Percentiles rank a stretch among this genome's conserved stretches.
Conservation (phyloP, 2,113 vertebrate species). For the Bos indicus region DNA sequence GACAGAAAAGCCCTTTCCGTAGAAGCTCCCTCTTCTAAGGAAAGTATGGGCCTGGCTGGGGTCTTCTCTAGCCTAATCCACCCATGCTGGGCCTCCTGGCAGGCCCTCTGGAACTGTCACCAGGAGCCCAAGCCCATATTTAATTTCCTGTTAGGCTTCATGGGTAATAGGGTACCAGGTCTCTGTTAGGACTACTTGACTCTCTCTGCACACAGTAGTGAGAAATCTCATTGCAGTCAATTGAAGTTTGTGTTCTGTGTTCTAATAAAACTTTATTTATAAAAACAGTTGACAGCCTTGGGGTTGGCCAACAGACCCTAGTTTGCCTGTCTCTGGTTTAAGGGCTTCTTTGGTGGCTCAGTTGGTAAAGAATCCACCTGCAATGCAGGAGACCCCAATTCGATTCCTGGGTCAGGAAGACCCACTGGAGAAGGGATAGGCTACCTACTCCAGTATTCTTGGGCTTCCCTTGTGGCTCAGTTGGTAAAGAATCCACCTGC, state of each 20-base stretch:
- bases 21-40: background rate
- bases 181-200: background rate
- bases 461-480: background rate
- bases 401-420: background rate
- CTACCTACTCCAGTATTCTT: background rate
- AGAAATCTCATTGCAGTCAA: background rate
- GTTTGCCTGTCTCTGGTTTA: background rate
- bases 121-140: background rate
- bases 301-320: background rate
- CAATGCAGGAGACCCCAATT: background rate
- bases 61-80: background rate
- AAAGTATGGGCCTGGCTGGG: background rate
- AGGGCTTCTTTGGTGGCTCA: background rate
- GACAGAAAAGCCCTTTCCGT: background rate
- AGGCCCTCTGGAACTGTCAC: background rate
- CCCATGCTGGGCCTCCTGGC: background rate
- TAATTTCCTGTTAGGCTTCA: background rate
- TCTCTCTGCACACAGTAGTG: background rate
- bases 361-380: background rate
- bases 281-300: background rate
- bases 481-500: background rate
- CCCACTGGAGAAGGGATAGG: background rate
- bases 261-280: background rate
- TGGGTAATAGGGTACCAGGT: background rate
- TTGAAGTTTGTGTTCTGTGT: background rate